Percentiles rank a stretch among this genome's conserved stretches.
phyloP scores from a whole-genome alignment of 1,140 invertebrate species.

The Pseudomyrmex sp. region DNA sequence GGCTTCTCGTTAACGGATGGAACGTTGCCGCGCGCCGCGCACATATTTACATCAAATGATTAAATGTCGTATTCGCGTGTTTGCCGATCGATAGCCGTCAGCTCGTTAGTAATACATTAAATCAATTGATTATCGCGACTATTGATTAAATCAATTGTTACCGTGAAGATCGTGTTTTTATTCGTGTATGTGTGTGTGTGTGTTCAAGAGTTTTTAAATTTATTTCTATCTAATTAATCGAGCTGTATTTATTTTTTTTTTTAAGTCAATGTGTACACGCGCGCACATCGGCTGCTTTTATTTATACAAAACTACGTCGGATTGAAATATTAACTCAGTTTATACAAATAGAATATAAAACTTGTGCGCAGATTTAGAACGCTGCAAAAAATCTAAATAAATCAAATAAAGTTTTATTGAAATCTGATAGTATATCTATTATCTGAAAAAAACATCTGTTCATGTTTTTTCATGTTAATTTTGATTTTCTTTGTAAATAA shows the following conservation, averaged over 20 bases:
- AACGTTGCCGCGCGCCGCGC: neutral
- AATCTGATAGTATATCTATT: too few relatives aligned
- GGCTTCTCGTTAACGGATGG: constrained; percentile 32
- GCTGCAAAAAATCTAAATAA: neutral
- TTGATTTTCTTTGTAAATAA: too few relatives aligned
- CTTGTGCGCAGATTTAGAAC: neutral
- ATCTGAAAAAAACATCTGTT: too few relatives aligned
- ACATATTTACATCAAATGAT: constrained; percentile 54
- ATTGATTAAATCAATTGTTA: constrained; percentile 30
- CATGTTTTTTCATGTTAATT: too few relatives aligned
- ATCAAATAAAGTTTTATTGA: too few relatives aligned
- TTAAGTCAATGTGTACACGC: neutral
- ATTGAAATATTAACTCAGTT: constrained; percentile 7
- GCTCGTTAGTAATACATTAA: constrained; percentile 24
- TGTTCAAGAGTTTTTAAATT: neutral
- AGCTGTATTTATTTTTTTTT: neutral
- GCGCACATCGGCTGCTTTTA: too few relatives aligned
- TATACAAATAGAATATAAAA: neutral
- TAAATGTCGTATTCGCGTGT: constrained; percentile 47
- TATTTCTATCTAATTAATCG: neutral
- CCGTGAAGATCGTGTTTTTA: constrained; percentile 7
- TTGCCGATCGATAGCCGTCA: constrained; percentile 21
- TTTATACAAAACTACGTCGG: neutral
- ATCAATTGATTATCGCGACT: constrained; percentile 22
- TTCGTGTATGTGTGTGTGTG: neutral